Evolutionary conservation across 1,140 invertebrate genomes (phyloP).

Genomic region (Pygmarrhopalites habei): DNA sequence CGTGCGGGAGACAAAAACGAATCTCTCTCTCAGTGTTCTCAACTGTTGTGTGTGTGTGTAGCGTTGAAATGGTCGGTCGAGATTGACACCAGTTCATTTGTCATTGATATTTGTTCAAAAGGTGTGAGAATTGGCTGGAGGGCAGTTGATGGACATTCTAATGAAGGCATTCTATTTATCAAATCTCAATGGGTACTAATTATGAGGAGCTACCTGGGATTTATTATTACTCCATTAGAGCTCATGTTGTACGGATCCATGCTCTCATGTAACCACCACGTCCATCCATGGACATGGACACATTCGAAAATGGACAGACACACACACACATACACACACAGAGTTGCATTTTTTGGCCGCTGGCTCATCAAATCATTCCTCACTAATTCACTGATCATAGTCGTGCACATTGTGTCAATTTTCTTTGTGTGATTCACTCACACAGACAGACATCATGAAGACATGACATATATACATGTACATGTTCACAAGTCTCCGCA

Average conservation of each 20-base stretch:
- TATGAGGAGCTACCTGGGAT: slow-evolving; percentile 10
- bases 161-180: slow-evolving; percentile 31
- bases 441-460: too few relatives aligned
- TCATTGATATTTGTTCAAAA: slow-evolving; percentile 29
- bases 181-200: slow-evolving; percentile 23
- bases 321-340: background rate
- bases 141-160: slow-evolving; percentile 20
- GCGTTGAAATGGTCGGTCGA: too few relatives aligned
- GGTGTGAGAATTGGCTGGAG: slow-evolving; percentile 26
- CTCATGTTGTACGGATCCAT: too few relatives aligned
- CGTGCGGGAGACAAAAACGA: background rate
- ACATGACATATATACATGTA: too few relatives aligned
- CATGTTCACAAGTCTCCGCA: too few relatives aligned
- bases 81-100: slow-evolving; percentile 32
- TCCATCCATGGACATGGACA: too few relatives aligned
- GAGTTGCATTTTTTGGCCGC: background rate
- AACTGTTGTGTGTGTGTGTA: too few relatives aligned
- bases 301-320: too few relatives aligned
- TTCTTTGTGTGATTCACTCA: too few relatives aligned
- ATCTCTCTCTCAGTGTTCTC: background rate
- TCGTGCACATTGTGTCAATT: background rate
- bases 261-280: too few relatives aligned
- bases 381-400: slow-evolving; percentile 14
- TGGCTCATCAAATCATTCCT: slow-evolving; percentile 8
- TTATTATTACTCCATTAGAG: background rate